Conservation (phyloP, 2,888 invertebrate genomes). For the Nomada lathburiana region DNA sequence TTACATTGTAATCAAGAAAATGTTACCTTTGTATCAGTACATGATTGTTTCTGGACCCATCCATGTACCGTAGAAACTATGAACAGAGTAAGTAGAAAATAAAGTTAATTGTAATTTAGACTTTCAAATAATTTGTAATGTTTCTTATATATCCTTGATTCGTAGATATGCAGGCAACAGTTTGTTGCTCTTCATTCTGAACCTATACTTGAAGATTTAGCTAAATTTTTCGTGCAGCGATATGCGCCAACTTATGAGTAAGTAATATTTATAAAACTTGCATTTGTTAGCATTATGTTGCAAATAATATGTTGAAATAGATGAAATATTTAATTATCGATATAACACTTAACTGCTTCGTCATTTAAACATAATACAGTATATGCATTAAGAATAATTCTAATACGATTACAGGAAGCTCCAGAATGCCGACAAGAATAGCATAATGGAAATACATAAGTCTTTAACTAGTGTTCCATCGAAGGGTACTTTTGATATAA, state of each 20-base stretch:
- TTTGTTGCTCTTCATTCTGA: slow-evolving; percentile 98
- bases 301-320: neutral
- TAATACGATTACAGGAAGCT: slow-evolving; percentile 82
- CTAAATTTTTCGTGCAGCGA: slow-evolving; percentile 89
- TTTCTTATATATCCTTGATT: slow-evolving; percentile 51
- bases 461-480: slow-evolving; percentile 88
- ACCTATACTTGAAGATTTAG: slow-evolving; percentile 95
- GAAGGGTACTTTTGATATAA: slow-evolving; percentile 92
- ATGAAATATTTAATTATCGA: neutral
- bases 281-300: neutral
- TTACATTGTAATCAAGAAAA: slow-evolving; percentile 93
- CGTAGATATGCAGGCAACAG: slow-evolving; percentile 97
- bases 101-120: neutral
- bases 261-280: slow-evolving; percentile 28
- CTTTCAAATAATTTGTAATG: neutral
- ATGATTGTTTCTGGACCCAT: slow-evolving; percentile 99
- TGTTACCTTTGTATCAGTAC: slow-evolving; percentile 97
- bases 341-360: neutral
- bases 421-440: slow-evolving; percentile 57
- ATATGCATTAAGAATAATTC: neutral
- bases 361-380: neutral
- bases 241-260: slow-evolving; percentile 82
- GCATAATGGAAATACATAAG: slow-evolving; percentile 85
- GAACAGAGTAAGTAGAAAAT: slow-evolving; percentile 90
- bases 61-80: slow-evolving; percentile 93